These are phyloP conservation scores for Xanthostigma xanthostigma DNA, from an alignment of 2,888 invertebrate genomes.

Conservation along the genomic window DNA sequence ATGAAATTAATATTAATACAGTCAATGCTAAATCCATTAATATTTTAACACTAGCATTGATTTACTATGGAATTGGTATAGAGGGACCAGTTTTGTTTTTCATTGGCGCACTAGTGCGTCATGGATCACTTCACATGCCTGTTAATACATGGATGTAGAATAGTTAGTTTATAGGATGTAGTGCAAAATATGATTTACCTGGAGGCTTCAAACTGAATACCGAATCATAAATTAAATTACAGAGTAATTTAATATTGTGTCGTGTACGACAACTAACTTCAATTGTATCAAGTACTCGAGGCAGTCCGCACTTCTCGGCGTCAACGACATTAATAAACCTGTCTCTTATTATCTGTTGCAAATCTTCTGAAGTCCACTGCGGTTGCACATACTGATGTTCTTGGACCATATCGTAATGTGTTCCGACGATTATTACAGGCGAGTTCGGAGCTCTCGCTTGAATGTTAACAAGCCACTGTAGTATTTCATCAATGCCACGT, in stretches of 20 bases:
- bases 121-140: no score
- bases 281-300: conserved; percentile 80
- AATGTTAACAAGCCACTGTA: conserved; percentile 93
- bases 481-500: conserved; percentile 74
- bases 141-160: no score
- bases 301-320: conserved; percentile 89
- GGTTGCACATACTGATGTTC: conserved; percentile 28
- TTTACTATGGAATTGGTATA: no score
- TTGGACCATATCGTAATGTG: conserved; percentile 80
- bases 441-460: conserved; percentile 90
- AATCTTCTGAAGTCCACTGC: conserved; percentile 50
- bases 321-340: conserved; percentile 86
- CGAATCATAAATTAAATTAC: conserved; percentile 84
- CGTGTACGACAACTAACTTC: conserved; percentile 82
- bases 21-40: no score
- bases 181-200: conserved; percentile 31
- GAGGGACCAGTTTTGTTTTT: no score
- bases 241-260: conserved; percentile 77
- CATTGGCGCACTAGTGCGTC: no score
- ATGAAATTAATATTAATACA: no score
- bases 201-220: conserved; percentile 84
- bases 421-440: conserved; percentile 91
- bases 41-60: no score
- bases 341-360: conserved; percentile 78
- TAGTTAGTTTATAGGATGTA: no score